phyloP scores from a whole-genome alignment of 2,888 invertebrate species.

The Drosophila neotestacea region DNA sequence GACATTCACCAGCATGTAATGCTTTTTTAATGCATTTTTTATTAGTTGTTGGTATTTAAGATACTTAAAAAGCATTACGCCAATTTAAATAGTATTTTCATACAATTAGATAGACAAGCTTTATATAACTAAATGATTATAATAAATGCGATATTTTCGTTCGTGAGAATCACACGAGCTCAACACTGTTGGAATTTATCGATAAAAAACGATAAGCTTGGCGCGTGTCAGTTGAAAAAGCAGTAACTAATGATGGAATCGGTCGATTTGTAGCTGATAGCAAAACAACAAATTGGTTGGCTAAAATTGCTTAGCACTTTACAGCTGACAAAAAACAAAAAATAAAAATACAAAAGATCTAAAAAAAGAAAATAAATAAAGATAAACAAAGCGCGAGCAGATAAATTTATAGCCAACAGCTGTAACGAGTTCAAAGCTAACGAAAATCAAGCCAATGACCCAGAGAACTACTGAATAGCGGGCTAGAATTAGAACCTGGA shows the following conservation, averaged over 20 bases:
- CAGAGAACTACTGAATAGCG: conserved; percentile 66
- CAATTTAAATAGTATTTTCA: conserved; percentile 10
- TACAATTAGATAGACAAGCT: not conserved
- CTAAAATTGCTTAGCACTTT: conserved; percentile 68
- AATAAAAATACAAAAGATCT: conserved; percentile 26
- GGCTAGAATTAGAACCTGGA: conserved; percentile 14
- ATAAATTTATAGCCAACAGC: conserved; percentile 57
- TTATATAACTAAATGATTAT: not conserved
- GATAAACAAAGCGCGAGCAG: conserved; percentile 20
- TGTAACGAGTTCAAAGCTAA: conserved; percentile 55
- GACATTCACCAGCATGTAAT: conserved; percentile 24
- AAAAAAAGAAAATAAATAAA: not conserved
- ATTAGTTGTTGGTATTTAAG: conserved; percentile 5
- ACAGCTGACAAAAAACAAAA: conserved; percentile 34
- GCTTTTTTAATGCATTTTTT: conserved; percentile 37
- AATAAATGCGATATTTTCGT: not conserved
- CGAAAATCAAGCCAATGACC: conserved; percentile 65
- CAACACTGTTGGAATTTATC: conserved; percentile 21
- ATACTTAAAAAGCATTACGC: conserved; percentile 9
- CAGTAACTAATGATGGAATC: conserved; percentile 32
- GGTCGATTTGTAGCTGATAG: conserved; percentile 49
- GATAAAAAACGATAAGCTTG: conserved; percentile 22
- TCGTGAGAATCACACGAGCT: conserved; percentile 9
- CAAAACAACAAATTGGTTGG: conserved; percentile 59
- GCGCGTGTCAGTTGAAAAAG: conserved; percentile 47